Evolutionary conservation across 2,113 vertebrate species (phyloP), one percentile per base, ranked within the genome.

Genomic region (Corythoichthys haematopterus): DNA sequence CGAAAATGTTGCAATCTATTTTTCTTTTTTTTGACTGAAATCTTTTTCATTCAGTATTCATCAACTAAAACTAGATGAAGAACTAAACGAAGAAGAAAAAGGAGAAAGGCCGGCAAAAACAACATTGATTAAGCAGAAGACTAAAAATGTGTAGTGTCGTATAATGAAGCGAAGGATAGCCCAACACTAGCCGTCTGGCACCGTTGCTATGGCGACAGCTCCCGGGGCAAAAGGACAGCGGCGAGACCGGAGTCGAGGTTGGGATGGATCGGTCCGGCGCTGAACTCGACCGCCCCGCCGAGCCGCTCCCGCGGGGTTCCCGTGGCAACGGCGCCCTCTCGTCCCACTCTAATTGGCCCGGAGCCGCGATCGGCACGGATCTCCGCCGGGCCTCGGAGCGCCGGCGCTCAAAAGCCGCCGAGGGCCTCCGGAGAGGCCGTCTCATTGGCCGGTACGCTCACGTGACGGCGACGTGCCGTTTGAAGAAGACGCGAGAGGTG

Each of bases 301-400:
- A 67, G 65, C 69, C 13, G 76, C 64, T 1, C 14, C 11, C 0
- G 13, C 4, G 0, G 16, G 2, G 68, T 82, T 87, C 70, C 83
- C 74, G 85, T 79, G 80, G 60, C 81, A 76, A 84, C 85, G 1
- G 55, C 68, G 76, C 84, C 72, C 50, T 55, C 36, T 20, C 62
- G 71, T 78, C 71, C 60, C 16, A 35, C 74, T 61, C 68, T 80
- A 82, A 85, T 82, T 78, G 74, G 62, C 70, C 75, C 64, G 75
- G 68, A 59, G 64, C 35, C 38, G 68, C 70, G 64, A 79, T 81
- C 75, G 40, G 78, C 80, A 72, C 20, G 4, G 50, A 75, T 72
- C 72, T 67, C 77, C 75, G 71, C 50, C n/a, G 20, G 74, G 70
- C 66, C 67, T 63, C 15, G 0, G 61, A 70, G 72, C 35, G 38